Percentiles rank a stretch among this genome's conserved stretches.
Evolutionary conservation across 2,888 invertebrate species (phyloP).

Genomic region (Synergus umbraculus): DNA sequence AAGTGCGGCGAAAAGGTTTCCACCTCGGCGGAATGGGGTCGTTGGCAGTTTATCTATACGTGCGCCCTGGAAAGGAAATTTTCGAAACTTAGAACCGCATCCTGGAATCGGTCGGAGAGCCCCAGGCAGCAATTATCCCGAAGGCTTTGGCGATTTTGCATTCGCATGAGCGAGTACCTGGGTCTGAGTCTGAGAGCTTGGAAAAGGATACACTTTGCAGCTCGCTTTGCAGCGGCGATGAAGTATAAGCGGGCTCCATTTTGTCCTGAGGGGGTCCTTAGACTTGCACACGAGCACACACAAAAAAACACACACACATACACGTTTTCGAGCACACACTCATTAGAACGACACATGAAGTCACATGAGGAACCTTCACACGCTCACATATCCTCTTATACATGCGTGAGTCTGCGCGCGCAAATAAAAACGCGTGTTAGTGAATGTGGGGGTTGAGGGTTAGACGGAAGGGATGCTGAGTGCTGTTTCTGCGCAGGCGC

Average conservation of each 20-base stretch:
- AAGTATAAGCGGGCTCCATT: slow-evolving; percentile 75
- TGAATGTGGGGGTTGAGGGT: slow-evolving; percentile 60
- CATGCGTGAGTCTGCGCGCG: slow-evolving; percentile 55
- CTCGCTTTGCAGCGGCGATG: slow-evolving; percentile 58
- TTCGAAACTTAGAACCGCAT: slow-evolving; percentile 29
- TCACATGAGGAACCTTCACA: slow-evolving; percentile 42
- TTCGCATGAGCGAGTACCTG: slow-evolving; percentile 61
- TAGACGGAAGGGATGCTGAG: slow-evolving; percentile 69
- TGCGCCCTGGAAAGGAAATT: slow-evolving; percentile 27
- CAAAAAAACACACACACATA: slow-evolving; percentile 44
- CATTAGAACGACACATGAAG: slow-evolving; percentile 54
- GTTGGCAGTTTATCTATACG: slow-evolving; percentile 39
- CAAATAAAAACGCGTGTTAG: neutral
- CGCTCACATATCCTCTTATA: slow-evolving; percentile 49
- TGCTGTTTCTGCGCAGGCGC: slow-evolving; percentile 69
- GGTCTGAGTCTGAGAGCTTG: slow-evolving; percentile 52
- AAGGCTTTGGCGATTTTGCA: slow-evolving; percentile 62
- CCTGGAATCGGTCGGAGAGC: slow-evolving; percentile 23
- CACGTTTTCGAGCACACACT: slow-evolving; percentile 51
- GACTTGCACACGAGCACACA: slow-evolving; percentile 54
- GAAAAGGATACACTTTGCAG: slow-evolving; percentile 72
- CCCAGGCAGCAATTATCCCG: slow-evolving; percentile 66
- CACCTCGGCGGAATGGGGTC: slow-evolving; percentile 39
- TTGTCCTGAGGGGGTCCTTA: slow-evolving; percentile 74
- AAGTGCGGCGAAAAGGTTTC: neutral